Evolutionary conservation across 2,113 vertebrate genomes (phyloP).

Genomic region (Oplegnathus fasciatus): DNA sequence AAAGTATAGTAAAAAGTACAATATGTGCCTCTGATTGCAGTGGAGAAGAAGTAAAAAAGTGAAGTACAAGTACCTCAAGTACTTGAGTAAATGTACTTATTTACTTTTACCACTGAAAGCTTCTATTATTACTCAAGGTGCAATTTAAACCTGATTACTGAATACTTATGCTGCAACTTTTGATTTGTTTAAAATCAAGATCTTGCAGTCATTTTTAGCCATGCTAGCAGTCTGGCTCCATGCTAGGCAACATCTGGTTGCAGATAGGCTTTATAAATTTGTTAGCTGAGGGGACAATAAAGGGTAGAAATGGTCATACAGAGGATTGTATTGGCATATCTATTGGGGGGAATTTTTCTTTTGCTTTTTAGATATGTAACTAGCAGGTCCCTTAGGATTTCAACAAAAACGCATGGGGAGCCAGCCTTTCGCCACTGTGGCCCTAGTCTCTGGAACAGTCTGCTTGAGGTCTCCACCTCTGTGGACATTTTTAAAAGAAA

Average conservation of each 20-base stretch:
- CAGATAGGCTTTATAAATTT: neutral
- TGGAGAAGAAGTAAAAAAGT: neutral
- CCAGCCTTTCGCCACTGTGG: no score
- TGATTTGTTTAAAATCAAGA: neutral
- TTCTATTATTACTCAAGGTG: neutral
- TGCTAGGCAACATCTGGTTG: neutral
- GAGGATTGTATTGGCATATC: neutral
- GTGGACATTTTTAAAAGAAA: no score
- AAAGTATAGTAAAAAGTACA: neutral
- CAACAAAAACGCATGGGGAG: no score
- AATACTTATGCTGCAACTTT: neutral
- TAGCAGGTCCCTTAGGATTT: no score
- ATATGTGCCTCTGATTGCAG: neutral
- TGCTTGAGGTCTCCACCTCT: no score
- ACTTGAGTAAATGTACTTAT: neutral
- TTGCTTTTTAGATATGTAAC: no score
- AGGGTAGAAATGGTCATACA: neutral
- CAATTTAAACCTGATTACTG: neutral
- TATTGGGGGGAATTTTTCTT: slow-evolving; percentile 4
- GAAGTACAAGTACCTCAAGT: neutral
- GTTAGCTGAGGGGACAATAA: neutral
- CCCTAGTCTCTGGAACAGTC: no score
- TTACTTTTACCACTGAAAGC: neutral
- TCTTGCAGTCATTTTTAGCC: neutral
- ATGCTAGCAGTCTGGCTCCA: neutral